phyloP scores from a whole-genome alignment of 2,888 invertebrate species.

The Cryptus viduatorius region DNA sequence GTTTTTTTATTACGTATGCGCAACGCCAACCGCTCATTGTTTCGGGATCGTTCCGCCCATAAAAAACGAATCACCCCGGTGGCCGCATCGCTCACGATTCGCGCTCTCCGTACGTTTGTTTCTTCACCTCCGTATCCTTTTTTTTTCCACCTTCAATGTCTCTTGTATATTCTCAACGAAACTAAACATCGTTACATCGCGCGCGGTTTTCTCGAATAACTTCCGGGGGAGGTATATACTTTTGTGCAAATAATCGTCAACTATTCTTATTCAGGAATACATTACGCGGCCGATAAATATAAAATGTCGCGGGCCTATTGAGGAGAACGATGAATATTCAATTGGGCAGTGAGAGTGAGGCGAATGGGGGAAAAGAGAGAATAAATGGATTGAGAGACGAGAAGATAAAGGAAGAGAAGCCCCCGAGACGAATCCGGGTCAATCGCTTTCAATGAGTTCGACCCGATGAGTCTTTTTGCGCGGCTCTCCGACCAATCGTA shows the following conservation, averaged over 20 bases:
- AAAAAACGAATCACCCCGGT: conserved; percentile 61
- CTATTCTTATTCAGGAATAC: background rate
- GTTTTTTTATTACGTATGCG: conserved; percentile 66
- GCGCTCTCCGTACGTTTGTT: conserved; percentile 35
- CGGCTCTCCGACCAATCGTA: conserved; percentile 8
- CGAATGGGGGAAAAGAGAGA: conserved; percentile 25
- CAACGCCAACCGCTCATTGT: conserved; percentile 66
- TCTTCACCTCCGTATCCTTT: conserved; percentile 34
- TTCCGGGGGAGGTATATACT: conserved; percentile 41
- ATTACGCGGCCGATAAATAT: background rate
- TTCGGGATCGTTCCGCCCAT: conserved; percentile 66
- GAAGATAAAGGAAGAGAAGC: conserved; percentile 56
- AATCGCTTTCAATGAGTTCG: conserved; percentile 68
- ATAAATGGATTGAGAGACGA: conserved; percentile 36
- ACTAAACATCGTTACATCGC: conserved; percentile 9
- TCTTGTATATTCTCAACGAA: conserved; percentile 47
- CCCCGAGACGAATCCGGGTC: conserved; percentile 66
- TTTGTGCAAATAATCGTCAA: background rate
- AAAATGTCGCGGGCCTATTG: background rate
- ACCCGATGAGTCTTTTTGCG: conserved; percentile 57
- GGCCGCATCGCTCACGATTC: conserved; percentile 43
- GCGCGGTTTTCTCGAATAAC: conserved; percentile 49
- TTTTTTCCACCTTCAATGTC: background rate
- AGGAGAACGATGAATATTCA: background rate
- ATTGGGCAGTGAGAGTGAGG: conserved; percentile 1